phyloP scores from a whole-genome alignment of 92 coral and sea anemone genomes.

The Porites lobata region DNA sequence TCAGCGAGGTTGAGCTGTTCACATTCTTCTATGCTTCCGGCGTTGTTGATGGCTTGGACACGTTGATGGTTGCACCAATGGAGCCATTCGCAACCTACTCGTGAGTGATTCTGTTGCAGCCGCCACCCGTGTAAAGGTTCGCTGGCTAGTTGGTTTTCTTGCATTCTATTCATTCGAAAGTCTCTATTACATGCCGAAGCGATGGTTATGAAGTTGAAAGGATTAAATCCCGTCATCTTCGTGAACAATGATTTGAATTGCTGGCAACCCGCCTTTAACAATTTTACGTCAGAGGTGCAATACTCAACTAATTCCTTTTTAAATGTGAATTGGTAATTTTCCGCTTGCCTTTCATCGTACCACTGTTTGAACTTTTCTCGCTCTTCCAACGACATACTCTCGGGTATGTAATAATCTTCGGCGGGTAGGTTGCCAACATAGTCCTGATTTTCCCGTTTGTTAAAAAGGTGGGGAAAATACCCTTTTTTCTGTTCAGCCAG shows the following conservation, averaged over 20 bases:
- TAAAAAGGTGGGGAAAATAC: constrained; percentile 29
- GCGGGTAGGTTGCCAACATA: constrained; percentile 28
- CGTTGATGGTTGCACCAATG: not conserved
- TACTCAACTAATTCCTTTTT: not conserved
- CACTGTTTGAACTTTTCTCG: not conserved
- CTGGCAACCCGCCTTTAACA: not conserved
- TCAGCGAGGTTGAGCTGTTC: not conserved
- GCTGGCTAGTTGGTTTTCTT: constrained; percentile 16
- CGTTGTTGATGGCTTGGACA: not conserved
- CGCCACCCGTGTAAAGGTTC: constrained; percentile 20
- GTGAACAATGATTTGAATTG: not conserved
- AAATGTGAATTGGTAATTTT: not conserved
- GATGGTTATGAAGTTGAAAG: not conserved
- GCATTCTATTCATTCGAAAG: not conserved
- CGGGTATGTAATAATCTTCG: not conserved
- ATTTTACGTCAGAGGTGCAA: not conserved
- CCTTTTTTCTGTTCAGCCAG: not conserved
- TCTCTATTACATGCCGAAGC: constrained; percentile 8
- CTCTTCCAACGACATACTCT: not conserved
- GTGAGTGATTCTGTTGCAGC: constrained; percentile 8
- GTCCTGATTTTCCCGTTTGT: not conserved
- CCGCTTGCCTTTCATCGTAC: not conserved
- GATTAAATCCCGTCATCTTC: not conserved
- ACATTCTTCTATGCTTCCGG: not conserved
- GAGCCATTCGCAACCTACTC: constrained; percentile 5